Evolutionary conservation across 2,113 vertebrate genomes (phyloP).

Genomic region (Varanus salvator): DNA sequence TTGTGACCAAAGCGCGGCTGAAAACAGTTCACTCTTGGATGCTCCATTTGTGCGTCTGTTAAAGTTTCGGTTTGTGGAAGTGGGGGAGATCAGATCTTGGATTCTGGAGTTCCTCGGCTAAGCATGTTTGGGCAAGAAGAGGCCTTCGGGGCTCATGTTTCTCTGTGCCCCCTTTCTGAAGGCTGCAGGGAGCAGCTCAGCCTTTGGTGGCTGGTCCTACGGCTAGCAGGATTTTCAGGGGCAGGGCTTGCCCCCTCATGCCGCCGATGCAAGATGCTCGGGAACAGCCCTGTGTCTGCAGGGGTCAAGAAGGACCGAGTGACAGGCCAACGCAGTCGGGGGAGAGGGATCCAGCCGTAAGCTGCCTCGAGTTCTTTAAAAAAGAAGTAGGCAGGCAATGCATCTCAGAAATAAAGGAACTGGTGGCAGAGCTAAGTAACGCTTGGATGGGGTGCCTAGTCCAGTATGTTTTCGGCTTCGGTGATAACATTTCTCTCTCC

Average conservation of each 20-base stretch:
- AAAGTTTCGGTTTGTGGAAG: neutral
- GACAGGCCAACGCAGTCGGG: neutral
- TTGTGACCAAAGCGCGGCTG: neutral
- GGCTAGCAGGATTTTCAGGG: no score
- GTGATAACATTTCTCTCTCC: neutral
- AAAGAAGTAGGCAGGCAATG: no score
- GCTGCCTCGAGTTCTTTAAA: no score
- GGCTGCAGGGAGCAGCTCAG: neutral
- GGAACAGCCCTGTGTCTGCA: neutral
- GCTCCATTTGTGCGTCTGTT: neutral
- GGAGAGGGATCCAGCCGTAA: no score
- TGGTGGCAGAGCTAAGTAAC: neutral
- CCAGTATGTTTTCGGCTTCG: no score
- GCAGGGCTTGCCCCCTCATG: no score
- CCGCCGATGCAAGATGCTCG: no score
- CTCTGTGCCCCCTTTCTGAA: neutral
- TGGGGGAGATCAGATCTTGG: no score
- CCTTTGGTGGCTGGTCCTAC: no score
- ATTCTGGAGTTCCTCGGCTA: neutral
- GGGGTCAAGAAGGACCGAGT: neutral
- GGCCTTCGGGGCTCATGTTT: neutral
- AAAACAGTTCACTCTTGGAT: neutral
- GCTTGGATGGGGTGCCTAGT: neutral
- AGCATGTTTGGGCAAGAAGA: neutral
- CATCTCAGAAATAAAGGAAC: no score